Evolutionary conservation across 2,888 invertebrate species (phyloP).

Genomic region (Lasius fuliginosus): DNA sequence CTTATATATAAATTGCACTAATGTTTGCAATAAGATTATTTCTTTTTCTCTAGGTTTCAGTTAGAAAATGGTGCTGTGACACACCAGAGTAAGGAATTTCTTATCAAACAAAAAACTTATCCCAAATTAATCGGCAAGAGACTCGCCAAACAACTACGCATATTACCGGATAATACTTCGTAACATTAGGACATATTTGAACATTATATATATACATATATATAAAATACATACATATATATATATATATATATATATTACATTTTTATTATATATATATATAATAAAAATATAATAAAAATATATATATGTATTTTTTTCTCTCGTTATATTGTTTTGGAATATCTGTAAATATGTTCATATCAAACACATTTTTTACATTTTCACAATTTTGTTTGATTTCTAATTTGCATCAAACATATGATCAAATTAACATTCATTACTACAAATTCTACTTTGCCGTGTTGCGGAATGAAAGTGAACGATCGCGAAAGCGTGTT

Average conservation of each 20-base stretch:
- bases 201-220: conserved; percentile 4
- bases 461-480: conserved; percentile 76
- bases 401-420: no score
- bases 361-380: neutral
- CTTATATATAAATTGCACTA: neutral
- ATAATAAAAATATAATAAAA: no score
- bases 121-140: conserved; percentile 93
- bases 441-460: conserved; percentile 76
- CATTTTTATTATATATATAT: no score
- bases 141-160: conserved; percentile 87
- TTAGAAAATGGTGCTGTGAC: conserved; percentile 96
- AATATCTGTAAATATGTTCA: neutral
- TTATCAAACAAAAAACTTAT: conserved; percentile 93
- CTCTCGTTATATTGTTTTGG: neutral
- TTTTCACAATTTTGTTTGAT: no score
- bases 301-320: conserved; percentile 4
- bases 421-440: no score
- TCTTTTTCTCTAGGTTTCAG: conserved; percentile 88
- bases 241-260: no score
- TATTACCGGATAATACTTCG: conserved; percentile 77
- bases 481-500: conserved; percentile 76
- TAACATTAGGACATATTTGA: conserved; percentile 54
- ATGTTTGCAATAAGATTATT: conserved; percentile 7
- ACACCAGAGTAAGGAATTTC: conserved; percentile 96
- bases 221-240: no score